A percentile compares a stretch with the other conserved stretches of the same genome.
Conservation (phyloP, 2,888 invertebrate genomes). For the Amblyteles armatorius region DNA sequence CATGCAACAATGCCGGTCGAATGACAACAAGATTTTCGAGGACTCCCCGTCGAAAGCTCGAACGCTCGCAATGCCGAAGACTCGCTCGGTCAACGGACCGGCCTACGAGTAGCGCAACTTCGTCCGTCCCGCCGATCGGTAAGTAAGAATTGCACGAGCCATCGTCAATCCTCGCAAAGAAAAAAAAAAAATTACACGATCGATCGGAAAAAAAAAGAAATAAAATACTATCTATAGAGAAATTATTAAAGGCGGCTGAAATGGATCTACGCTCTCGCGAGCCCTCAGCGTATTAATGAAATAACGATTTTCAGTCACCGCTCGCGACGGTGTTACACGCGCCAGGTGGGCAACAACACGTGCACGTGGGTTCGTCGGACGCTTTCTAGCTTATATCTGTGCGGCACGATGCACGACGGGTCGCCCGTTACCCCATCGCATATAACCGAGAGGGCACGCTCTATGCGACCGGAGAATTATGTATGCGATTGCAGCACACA, state of each 20-base stretch:
- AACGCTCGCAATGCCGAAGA: neutral
- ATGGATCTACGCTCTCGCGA: conserved; percentile 31
- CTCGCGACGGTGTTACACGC: conserved; percentile 46
- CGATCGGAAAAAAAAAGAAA: neutral
- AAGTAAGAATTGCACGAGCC: neutral
- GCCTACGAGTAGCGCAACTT: neutral
- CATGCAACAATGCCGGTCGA: neutral
- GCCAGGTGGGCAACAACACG: conserved; percentile 63
- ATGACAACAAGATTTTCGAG: neutral
- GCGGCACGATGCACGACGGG: conserved; percentile 15
- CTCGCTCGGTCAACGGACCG: neutral
- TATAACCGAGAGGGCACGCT: neutral
- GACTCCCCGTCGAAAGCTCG: neutral
- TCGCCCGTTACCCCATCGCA: neutral
- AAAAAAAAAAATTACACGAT: neutral
- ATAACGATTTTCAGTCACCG: conserved; percentile 83
- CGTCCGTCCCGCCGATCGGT: neutral
- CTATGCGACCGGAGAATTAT: conserved; percentile 22
- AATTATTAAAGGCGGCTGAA: conserved; percentile 15
- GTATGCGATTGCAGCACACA: conserved; percentile 33
- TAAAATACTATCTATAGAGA: neutral
- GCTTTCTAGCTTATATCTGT: conserved; percentile 67
- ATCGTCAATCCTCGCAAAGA: neutral
- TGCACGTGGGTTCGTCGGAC: conserved; percentile 77
- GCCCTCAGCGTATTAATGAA: conserved; percentile 74